Percentiles rank a stretch among this genome's conserved stretches.
phyloP scores from a whole-genome alignment of 1,140 invertebrate species.

The Lucilia sericata region DNA sequence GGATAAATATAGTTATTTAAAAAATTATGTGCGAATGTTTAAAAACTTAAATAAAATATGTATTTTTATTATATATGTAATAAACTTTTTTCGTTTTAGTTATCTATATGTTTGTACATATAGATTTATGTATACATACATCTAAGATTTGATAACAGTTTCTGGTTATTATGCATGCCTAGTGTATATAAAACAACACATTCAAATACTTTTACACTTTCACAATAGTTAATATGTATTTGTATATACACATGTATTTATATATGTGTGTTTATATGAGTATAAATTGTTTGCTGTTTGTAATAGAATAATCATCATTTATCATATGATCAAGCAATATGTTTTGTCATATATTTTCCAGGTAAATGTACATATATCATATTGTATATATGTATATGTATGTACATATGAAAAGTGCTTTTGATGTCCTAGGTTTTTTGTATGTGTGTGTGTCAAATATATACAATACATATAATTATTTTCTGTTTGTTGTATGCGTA shows the following conservation, averaged over 20 bases:
- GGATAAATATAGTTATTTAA: too few relatives aligned
- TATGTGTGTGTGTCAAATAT: not conserved
- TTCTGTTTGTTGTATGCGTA: conserved; percentile 15
- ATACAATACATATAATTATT: not conserved
- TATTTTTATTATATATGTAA: too few relatives aligned
- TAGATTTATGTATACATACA: not conserved
- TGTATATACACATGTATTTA: not conserved
- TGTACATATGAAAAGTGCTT: not conserved
- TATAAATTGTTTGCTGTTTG: conserved; percentile 27
- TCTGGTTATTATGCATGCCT: not conserved
- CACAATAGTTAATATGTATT: too few relatives aligned
- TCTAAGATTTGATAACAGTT: conserved; percentile 4
- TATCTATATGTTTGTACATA: not conserved
- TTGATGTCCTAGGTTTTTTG: not conserved
- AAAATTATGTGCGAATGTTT: too few relatives aligned
- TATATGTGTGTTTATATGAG: not conserved
- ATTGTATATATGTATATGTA: not conserved
- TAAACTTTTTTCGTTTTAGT: not conserved
- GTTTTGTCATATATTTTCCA: not conserved
- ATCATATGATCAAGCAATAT: conserved; percentile 27
- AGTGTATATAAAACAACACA: not conserved
- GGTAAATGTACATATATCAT: not conserved
- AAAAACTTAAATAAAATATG: too few relatives aligned
- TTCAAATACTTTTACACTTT: not conserved
- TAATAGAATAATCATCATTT: conserved; percentile 19